These are phyloP conservation scores for Chrysocyon brachyurus DNA, from an alignment of 2,797 vertebrate genomes.

Conservation along the genomic window DNA sequence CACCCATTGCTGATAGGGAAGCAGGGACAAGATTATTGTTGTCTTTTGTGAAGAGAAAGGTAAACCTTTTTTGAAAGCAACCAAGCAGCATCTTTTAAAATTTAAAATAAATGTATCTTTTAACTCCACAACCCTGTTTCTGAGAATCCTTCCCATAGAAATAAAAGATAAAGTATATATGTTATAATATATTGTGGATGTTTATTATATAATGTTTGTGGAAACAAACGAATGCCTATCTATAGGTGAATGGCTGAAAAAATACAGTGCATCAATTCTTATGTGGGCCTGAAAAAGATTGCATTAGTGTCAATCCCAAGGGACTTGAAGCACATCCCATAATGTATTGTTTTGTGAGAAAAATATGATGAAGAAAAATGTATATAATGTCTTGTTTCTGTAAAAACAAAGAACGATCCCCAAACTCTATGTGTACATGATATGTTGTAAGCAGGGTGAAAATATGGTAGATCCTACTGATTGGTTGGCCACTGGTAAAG, in stretches of 20 bases:
- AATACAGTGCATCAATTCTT: not conserved
- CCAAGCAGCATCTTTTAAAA: conserved; percentile 24
- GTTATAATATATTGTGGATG: not conserved
- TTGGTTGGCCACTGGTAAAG: not conserved
- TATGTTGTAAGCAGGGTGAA: not conserved
- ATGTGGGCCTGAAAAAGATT: not conserved
- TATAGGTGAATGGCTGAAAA: not conserved
- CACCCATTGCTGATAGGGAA: not conserved
- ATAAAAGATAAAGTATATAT: not conserved
- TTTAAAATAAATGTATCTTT: not conserved
- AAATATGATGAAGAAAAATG: conserved; percentile 44
- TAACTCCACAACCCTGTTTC: not conserved
- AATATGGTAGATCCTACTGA: fast-evolving
- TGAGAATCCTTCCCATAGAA: not conserved
- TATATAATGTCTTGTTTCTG: not conserved
- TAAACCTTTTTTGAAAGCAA: not conserved
- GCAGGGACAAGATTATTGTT: not conserved
- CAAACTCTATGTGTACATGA: not conserved
- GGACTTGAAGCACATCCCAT: not conserved
- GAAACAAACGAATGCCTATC: not conserved
- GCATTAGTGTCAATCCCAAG: not conserved
- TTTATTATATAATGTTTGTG: not conserved
- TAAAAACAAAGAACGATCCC: not conserved
- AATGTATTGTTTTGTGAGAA: conserved; percentile 2
- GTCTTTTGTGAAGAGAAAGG: not conserved